Percentiles rank a stretch among this genome's conserved stretches.
Conservation (phyloP, 2,797 vertebrate genomes). For the Squalus acanthias region DNA sequence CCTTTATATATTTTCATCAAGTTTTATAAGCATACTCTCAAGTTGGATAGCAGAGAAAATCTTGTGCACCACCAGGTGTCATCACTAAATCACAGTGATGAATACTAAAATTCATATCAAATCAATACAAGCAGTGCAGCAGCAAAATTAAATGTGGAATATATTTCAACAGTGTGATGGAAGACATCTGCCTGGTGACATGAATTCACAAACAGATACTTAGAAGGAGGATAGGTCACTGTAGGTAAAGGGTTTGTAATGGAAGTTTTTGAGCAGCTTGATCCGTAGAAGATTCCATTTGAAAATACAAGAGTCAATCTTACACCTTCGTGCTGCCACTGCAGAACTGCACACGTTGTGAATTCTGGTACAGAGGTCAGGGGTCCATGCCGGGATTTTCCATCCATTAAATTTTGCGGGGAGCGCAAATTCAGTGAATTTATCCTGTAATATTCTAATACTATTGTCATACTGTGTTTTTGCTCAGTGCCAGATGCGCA, state of each 20-base stretch:
- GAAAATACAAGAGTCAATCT: not conserved
- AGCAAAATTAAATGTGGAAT: not conserved
- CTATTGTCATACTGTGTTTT: not conserved
- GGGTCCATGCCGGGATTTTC: not conserved
- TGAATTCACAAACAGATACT: not conserved
- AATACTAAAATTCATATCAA: not conserved
- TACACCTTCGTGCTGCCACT: not conserved
- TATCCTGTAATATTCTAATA: not conserved
- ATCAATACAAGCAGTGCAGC: not conserved
- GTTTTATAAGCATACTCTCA: too few species aligned
- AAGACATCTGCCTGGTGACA: not conserved
- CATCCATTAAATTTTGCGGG: not conserved
- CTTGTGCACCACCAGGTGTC: not conserved
- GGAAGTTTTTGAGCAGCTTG: not conserved
- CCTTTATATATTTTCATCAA: too few species aligned
- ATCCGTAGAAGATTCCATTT: not conserved
- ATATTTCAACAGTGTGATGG: not conserved
- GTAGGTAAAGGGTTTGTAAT: not conserved
- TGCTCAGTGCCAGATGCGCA: not conserved
- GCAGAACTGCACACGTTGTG: not conserved
- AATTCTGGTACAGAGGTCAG: not conserved
- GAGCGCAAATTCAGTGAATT: not conserved
- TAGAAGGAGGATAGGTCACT: not conserved
- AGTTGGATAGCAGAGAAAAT: not conserved
- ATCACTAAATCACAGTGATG: not conserved